phyloP scores from a whole-genome alignment of 2,113 vertebrate species.

The Collichthys lucidus region DNA sequence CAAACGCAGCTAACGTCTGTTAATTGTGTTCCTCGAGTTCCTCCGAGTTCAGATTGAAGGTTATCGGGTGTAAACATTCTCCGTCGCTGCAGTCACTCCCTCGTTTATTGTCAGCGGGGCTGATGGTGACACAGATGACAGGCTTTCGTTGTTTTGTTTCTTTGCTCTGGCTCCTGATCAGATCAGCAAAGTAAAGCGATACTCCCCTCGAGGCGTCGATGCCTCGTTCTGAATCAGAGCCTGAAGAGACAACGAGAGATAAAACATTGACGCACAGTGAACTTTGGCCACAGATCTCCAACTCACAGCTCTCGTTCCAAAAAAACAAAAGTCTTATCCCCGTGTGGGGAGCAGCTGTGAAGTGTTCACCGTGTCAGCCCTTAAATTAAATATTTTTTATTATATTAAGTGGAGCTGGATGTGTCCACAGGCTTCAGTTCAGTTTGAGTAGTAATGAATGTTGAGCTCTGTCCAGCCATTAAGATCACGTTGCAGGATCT shows the following conservation, averaged over 20 bases:
- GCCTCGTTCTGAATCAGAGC: neutral
- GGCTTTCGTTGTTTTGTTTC: neutral
- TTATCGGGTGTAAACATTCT: neutral
- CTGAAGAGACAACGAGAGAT: slow-evolving; percentile 23
- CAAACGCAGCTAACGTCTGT: neutral
- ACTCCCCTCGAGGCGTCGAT: neutral
- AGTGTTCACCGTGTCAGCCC: neutral
- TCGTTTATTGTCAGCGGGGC: slow-evolving; percentile 1
- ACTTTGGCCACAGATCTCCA: slow-evolving; percentile 82
- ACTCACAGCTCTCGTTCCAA: slow-evolving; percentile 50
- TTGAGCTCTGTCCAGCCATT: slow-evolving; percentile 19
- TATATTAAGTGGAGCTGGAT: neutral
- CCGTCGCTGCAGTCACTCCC: neutral
- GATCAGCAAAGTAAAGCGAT: neutral
- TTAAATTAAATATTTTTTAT: neutral
- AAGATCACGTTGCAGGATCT: slow-evolving; percentile 15
- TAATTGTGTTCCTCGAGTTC: neutral
- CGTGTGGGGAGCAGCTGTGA: neutral
- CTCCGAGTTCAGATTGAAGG: neutral
- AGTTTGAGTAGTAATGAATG: neutral
- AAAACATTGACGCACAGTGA: slow-evolving; percentile 60
- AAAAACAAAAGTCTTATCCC: slow-evolving; percentile 40
- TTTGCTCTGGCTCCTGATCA: neutral
- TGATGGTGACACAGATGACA: neutral
- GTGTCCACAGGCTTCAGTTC: neutral